These are phyloP conservation scores for Deilephila elpenor DNA, from an alignment of 2,888 invertebrate genomes.

Conservation along the genomic window DNA sequence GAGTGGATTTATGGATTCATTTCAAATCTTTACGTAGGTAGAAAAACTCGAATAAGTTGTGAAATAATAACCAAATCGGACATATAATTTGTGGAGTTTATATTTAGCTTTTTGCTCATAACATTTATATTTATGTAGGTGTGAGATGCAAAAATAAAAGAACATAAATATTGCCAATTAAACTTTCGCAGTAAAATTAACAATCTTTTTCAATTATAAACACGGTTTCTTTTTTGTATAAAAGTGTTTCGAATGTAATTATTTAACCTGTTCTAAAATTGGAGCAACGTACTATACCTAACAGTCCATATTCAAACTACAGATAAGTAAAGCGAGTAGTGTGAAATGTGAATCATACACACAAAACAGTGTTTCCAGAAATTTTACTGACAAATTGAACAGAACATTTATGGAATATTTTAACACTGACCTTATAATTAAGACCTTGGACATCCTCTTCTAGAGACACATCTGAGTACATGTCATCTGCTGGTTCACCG, in stretches of 20 bases:
- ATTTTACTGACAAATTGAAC: not conserved
- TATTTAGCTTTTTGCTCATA: not conserved
- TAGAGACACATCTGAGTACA: constrained; percentile 96
- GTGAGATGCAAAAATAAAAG: too few species aligned
- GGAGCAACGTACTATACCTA: too few species aligned
- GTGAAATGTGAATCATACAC: not conserved
- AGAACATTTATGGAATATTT: not conserved
- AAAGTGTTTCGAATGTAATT: too few species aligned
- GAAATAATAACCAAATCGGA: not conserved
- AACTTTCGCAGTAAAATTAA: not conserved
- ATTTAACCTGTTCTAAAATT: too few species aligned
- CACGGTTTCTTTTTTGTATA: too few species aligned
- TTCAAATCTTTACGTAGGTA: constrained; percentile 7
- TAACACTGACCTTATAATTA: constrained; percentile 91
- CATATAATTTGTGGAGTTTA: too few species aligned
- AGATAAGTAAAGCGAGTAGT: not conserved
- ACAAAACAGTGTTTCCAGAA: not conserved
- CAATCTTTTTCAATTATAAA: not conserved
- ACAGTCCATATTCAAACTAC: too few species aligned
- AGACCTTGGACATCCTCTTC: constrained; percentile 97
- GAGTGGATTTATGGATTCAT: not conserved
- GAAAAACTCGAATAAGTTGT: not conserved
- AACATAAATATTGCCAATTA: too few species aligned
- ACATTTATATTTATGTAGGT: not conserved
- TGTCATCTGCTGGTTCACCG: constrained; percentile 96